phyloP scores from a whole-genome alignment of 2,888 invertebrate species.

The Eulithis testata region DNA sequence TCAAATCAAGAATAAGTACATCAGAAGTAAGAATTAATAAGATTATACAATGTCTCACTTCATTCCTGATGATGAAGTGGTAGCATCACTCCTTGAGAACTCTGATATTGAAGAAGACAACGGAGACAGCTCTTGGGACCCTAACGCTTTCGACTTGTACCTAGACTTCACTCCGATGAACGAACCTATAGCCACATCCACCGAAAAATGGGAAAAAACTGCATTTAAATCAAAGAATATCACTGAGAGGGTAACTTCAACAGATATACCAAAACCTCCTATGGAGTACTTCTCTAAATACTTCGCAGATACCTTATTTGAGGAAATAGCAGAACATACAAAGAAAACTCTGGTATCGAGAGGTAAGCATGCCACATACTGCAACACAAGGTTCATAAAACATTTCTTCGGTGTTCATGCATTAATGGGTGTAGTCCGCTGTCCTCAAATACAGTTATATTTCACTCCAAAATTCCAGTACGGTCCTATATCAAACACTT shows the following conservation, averaged over 20 bases:
- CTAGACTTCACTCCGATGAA: slow-evolving; percentile 17
- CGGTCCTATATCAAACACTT: slow-evolving; percentile 24
- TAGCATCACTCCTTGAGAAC: slow-evolving; percentile 42
- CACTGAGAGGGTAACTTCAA: slow-evolving; percentile 18
- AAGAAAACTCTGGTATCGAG: slow-evolving; percentile 17
- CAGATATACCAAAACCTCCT: slow-evolving; percentile 24
- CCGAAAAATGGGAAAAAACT: slow-evolving; percentile 30
- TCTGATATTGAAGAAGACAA: slow-evolving; percentile 34
- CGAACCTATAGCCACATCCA: slow-evolving; percentile 6
- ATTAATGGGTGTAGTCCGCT: slow-evolving; percentile 33
- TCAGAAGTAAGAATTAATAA: background rate
- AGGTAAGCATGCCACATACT: slow-evolving; percentile 21
- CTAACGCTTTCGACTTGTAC: slow-evolving; percentile 26
- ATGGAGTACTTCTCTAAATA: slow-evolving; percentile 32
- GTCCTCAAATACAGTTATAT: slow-evolving; percentile 29
- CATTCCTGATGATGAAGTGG: slow-evolving; percentile 28
- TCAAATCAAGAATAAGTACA: background rate
- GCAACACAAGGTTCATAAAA: slow-evolving; percentile 21
- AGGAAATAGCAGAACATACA: slow-evolving; percentile 28
- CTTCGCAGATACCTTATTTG: slow-evolving; percentile 35
- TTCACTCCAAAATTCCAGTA: slow-evolving; percentile 32
- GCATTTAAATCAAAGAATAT: slow-evolving; percentile 23
- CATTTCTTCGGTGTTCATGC: slow-evolving; percentile 34
- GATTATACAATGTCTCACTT: slow-evolving; percentile 16
- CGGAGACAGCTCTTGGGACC: slow-evolving; percentile 20